A percentile compares a stretch with the other conserved stretches of the same genome.
phyloP scores from a whole-genome alignment of 2,888 invertebrate genomes.

The Athripsodes cinereus region DNA sequence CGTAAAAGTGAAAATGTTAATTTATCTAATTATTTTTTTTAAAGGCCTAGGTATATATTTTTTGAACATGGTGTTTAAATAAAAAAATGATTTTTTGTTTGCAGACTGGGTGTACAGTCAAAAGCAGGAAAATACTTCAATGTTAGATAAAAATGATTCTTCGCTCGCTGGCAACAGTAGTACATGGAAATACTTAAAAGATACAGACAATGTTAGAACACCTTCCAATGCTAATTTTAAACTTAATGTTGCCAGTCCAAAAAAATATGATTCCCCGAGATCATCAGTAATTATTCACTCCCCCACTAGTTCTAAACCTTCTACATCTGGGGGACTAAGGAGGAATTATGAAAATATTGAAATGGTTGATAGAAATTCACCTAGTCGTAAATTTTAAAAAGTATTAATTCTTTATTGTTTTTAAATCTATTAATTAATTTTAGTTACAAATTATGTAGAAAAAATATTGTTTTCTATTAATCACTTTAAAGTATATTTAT shows the following conservation, averaged over 20 bases:
- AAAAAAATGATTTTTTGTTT: conserved; percentile 31
- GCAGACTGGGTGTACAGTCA: conserved; percentile 49
- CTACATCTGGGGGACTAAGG: conserved; percentile 5
- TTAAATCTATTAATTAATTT: no score
- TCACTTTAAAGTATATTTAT: no score
- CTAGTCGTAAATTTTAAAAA: no score
- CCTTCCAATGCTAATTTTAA: conserved; percentile 46
- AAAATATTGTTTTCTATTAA: no score
- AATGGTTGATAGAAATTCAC: neutral
- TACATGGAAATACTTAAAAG: conserved; percentile 46
- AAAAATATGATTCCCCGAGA: conserved; percentile 27
- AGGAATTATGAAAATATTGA: conserved; percentile 15
- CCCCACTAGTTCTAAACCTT: neutral
- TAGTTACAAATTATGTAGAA: no score
- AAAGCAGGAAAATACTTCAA: conserved; percentile 31
- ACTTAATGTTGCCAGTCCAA: conserved; percentile 42
- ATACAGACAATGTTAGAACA: conserved; percentile 36
- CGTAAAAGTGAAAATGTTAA: no score
- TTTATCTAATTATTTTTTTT: no score
- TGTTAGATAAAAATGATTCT: conserved; percentile 24
- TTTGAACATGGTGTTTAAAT: conserved; percentile 46
- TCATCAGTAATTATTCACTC: conserved; percentile 7
- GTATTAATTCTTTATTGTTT: no score
- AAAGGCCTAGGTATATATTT: no score
- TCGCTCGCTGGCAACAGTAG: conserved; percentile 36